These are phyloP conservation scores for Drosophila bipectinata DNA, from an alignment of 1,140 invertebrate species.

Conservation along the genomic window DNA sequence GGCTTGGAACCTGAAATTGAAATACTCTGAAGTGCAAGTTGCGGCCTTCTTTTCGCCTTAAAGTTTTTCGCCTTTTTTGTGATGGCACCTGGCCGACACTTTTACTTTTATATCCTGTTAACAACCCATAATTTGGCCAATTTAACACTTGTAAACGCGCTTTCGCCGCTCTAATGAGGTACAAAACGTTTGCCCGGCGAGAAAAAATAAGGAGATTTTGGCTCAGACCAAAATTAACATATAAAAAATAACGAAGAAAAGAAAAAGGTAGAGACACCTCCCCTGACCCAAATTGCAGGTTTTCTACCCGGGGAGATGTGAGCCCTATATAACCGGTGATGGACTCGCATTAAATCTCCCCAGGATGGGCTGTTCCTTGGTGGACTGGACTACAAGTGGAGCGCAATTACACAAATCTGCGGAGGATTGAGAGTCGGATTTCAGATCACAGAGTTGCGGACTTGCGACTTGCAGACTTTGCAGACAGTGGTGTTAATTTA, in stretches of 20 bases:
- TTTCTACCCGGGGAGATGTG: constrained; percentile 32
- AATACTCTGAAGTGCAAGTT: constrained; percentile 14
- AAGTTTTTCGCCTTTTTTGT: background rate
- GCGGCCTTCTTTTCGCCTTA: constrained; percentile 14
- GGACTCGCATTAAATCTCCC: constrained; percentile 53
- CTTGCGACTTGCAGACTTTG: background rate
- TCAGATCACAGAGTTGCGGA: background rate
- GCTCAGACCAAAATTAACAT: constrained; percentile 68
- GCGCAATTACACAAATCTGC: constrained; percentile 78
- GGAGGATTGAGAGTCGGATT: constrained; percentile 35
- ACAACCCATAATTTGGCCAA: constrained; percentile 79
- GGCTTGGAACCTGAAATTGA: constrained; percentile 33
- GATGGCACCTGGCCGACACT: constrained; percentile 59
- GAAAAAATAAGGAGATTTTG: constrained; percentile 27
- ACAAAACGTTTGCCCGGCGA: constrained; percentile 66
- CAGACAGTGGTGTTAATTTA: constrained; percentile 74
- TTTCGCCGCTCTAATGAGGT: constrained; percentile 82
- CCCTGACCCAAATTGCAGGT: constrained; percentile 70
- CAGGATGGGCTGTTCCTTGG: constrained; percentile 23
- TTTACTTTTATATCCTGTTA: constrained; percentile 83
- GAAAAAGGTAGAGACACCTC: constrained; percentile 26
- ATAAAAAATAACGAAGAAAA: constrained; percentile 62
- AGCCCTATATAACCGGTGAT: constrained; percentile 65
- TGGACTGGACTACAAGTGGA: constrained; percentile 12
- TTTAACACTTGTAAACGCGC: constrained; percentile 82